Evolutionary conservation across 2,888 invertebrate genomes (phyloP), one percentile per base, ranked within the genome.

Genomic region (Meiosimyza decipiens): DNA sequence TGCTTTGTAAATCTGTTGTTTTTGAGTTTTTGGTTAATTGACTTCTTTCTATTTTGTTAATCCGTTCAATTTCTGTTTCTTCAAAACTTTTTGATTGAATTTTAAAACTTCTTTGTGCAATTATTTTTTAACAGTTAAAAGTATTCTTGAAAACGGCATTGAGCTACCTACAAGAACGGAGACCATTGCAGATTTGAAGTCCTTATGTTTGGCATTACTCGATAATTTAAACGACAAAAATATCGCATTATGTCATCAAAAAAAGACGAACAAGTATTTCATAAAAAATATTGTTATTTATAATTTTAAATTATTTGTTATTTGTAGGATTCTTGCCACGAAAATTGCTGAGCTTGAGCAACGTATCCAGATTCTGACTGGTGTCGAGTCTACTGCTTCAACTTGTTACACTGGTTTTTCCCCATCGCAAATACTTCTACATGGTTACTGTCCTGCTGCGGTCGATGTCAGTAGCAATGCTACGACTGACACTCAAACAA

Each of bases 211-310:
- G 68, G 94, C 94, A 7, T 87, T 96, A 54, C 89, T 96, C 79
- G 96, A 96, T 84, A 92, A 95, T 63, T 88, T 96, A 52, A 94
- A 94, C 86, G 96, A 96, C 83, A 96, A 96, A 87, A 93, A 93
- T 65, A 89, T 94, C 73, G 95, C 95, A 1, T 86, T 96, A 47
- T 91, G 92, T 75, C 96, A 96, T 87, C 95, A 95, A 81, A 91
- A 94, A 81, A 94, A 94, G 87, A 93, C 95, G 6, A 96, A 96
- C 86, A 93, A 92, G 94, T 94, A 89, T 40, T 40, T 9, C 83
- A 82, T 84, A n/a, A 55, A 66, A 15, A 6, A 54, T 55, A 40
- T 65, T 12, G 12, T 28, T 28, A 40, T 15, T 47, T 64, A 40
- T 28, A 54, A 33, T n/a, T 40, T 40, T 40, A 40, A 59, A 5